These are phyloP conservation scores for Molanna angustata DNA, from an alignment of 2,888 invertebrate genomes.

Conservation along the genomic window DNA sequence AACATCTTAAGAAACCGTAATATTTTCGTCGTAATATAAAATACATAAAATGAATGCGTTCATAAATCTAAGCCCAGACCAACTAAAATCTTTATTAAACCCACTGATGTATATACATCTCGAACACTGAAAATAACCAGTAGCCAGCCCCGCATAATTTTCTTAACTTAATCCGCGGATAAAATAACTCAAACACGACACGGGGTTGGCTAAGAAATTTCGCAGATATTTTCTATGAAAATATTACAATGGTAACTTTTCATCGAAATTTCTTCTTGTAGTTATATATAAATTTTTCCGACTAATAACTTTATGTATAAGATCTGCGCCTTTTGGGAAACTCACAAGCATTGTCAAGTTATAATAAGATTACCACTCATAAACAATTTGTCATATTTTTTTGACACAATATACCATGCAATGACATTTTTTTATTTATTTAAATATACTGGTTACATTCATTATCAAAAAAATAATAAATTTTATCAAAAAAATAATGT, in stretches of 20 bases:
- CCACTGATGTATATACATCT: slow-evolving; percentile 11
- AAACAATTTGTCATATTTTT: too few relatives aligned
- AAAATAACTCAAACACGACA: slow-evolving; percentile 9
- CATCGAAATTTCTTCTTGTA: background rate
- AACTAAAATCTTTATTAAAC: slow-evolving; percentile 12
- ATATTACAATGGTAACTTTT: slow-evolving; percentile 5
- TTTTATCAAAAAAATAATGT: too few relatives aligned
- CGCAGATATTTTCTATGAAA: slow-evolving; percentile 7
- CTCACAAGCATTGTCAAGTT: too few relatives aligned
- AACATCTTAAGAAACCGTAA: too few relatives aligned
- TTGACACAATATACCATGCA: too few relatives aligned
- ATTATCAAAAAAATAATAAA: too few relatives aligned
- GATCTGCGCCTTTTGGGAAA: too few relatives aligned
- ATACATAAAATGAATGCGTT: slow-evolving; percentile 3
- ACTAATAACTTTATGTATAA: too few relatives aligned
- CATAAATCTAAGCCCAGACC: slow-evolving; percentile 1
- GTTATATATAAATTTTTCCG: too few relatives aligned
- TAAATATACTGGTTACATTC: too few relatives aligned
- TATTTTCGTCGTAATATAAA: slow-evolving; percentile 3
- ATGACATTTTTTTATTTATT: too few relatives aligned
- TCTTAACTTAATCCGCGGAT: slow-evolving; percentile 14
- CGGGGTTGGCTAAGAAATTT: background rate
- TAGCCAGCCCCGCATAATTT: background rate
- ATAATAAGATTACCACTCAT: too few relatives aligned
- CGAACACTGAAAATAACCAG: background rate